A percentile compares a stretch with the other conserved stretches of the same genome.
These are phyloP conservation scores for Ophion obscuratus DNA, from an alignment of 2,888 invertebrate genomes.

Conservation along the genomic window DNA sequence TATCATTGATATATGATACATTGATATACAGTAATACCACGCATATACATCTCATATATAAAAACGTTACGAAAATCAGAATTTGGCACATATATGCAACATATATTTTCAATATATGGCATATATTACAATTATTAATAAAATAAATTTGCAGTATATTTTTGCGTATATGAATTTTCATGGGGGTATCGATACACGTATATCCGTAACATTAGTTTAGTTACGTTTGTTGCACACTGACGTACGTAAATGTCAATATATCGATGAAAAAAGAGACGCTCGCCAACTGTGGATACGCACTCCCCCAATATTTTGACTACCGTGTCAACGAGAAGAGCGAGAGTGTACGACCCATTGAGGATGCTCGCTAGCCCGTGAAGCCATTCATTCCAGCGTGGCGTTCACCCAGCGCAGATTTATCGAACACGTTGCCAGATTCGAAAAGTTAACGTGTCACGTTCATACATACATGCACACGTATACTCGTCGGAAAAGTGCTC, in stretches of 20 bases:
- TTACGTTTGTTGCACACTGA: background rate
- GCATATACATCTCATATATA: no score
- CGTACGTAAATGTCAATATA: background rate
- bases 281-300: slow-evolving; percentile 69
- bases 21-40: no score
- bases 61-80: no score
- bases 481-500: background rate
- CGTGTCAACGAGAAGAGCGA: slow-evolving; percentile 79
- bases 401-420: slow-evolving; percentile 77
- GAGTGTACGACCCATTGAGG: slow-evolving; percentile 76
- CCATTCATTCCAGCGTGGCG: slow-evolving; percentile 79
- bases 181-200: background rate
- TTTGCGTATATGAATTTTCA: no score
- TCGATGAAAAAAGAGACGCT: slow-evolving; percentile 24
- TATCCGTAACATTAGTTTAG: background rate
- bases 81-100: no score
- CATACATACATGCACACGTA: background rate
- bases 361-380: slow-evolving; percentile 82
- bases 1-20: no score
- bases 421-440: slow-evolving; percentile 80
- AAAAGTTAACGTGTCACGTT: slow-evolving; percentile 27
- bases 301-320: slow-evolving; percentile 84
- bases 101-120: no score
- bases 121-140: no score
- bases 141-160: no score